phyloP scores from a whole-genome alignment of 23 tunicate genomes.

The Corella eumyota region DNA sequence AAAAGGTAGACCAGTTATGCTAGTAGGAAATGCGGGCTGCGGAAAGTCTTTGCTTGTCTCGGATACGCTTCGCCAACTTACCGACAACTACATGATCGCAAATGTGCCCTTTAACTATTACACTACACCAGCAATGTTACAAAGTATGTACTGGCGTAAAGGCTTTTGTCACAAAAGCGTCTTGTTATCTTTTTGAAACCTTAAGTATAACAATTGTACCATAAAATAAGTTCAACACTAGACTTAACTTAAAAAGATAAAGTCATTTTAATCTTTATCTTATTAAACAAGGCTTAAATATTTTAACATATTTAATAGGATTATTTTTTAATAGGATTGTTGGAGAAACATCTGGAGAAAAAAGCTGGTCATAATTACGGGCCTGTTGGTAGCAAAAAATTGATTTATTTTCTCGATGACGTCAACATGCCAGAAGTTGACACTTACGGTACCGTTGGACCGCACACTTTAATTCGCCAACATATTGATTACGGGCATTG shows the following conservation, averaged over 20 bases:
- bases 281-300: too few relatives aligned
- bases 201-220: too few relatives aligned
- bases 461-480: constrained; percentile 78
- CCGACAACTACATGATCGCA: constrained; percentile 61
- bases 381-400: constrained; percentile 72
- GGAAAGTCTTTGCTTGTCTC: constrained; percentile 72
- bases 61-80: constrained; percentile 42
- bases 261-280: too few relatives aligned
- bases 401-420: constrained; percentile 81
- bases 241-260: too few relatives aligned
- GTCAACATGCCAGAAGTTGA: constrained; percentile 91
- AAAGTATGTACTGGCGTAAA: constrained; percentile 54
- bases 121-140: constrained; percentile 90
- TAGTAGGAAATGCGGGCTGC: constrained; percentile 86
- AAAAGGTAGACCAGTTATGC: constrained; percentile 74
- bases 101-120: constrained; percentile 86
- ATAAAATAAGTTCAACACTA: too few relatives aligned
- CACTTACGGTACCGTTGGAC: constrained; percentile 85
- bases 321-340: constrained; percentile 24
- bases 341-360: constrained; percentile 84
- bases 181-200: too few relatives aligned
- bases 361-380: constrained; percentile 86
- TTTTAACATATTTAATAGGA: neutral
- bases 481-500: constrained; percentile 91
- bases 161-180: neutral